phyloP scores from a whole-genome alignment of 2,113 vertebrate species.

The Bubo blakistoni region DNA sequence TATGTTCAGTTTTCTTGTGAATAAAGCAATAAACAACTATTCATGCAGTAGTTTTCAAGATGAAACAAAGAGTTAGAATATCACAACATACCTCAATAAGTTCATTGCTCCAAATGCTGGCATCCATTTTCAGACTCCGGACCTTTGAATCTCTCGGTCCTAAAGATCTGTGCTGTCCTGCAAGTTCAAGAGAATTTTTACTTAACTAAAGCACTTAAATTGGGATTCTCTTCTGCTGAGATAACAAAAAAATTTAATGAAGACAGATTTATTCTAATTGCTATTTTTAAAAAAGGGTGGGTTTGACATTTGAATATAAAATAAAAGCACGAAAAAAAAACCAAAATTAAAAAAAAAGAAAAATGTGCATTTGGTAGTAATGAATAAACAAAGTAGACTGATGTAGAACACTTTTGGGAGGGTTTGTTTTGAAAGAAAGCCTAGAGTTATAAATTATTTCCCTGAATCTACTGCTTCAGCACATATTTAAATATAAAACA shows the following conservation, averaged over 20 bases:
- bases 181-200: constrained; percentile 5
- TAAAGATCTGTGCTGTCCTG: constrained; percentile 91
- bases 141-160: constrained; percentile 92
- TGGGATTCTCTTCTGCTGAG: background rate
- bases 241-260: background rate
- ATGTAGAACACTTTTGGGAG: background rate
- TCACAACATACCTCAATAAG: constrained; percentile 86
- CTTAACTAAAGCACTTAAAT: background rate
- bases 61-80: background rate
- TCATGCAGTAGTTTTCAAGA: background rate
- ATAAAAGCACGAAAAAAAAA: background rate
- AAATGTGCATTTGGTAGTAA: background rate
- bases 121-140: constrained; percentile 92
- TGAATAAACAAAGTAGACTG: background rate
- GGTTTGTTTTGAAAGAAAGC: background rate
- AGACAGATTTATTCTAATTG: background rate
- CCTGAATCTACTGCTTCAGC: background rate
- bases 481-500: background rate
- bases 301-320: background rate
- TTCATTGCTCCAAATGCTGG: constrained; percentile 94
- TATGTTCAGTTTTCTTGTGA: background rate
- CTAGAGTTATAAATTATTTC: background rate
- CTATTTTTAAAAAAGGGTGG: background rate
- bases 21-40: background rate
- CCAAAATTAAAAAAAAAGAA: background rate